These are phyloP conservation scores for Trissolcus basalis DNA, from an alignment of 1,140 invertebrate genomes.

Conservation along the genomic window DNA sequence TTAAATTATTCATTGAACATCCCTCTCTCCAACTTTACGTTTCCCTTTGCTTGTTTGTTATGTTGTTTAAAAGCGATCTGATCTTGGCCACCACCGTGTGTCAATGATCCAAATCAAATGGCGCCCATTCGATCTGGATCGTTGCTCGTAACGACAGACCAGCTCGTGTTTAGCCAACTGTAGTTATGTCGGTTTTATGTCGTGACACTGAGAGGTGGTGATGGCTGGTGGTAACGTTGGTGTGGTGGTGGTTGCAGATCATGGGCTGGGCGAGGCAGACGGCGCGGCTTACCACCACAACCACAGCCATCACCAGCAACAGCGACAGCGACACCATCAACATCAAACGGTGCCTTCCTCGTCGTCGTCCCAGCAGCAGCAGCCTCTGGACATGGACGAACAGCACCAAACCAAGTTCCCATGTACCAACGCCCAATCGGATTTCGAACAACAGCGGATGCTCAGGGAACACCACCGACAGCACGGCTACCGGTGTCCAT, in stretches of 20 bases:
- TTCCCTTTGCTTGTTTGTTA: constrained; percentile 45
- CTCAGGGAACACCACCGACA: constrained; percentile 66
- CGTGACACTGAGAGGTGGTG: constrained; percentile 59
- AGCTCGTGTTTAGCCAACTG: constrained; percentile 39
- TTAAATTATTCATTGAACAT: constrained; percentile 6
- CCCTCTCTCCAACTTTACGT: constrained; percentile 4
- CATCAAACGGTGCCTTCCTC: constrained; percentile 53
- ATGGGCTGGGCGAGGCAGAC: constrained; percentile 71
- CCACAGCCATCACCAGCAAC: constrained; percentile 74
- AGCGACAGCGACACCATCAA: constrained; percentile 71
- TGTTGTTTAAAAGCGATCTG: constrained; percentile 39
- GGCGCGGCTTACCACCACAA: constrained; percentile 74
- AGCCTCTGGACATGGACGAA: constrained; percentile 46
- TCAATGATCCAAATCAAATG: constrained; percentile 36
- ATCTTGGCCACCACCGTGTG: constrained; percentile 30
- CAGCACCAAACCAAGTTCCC: constrained; percentile 62
- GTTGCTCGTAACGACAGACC: constrained; percentile 39
- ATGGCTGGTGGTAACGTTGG: constrained; percentile 75
- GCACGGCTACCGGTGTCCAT: constrained; percentile 79
- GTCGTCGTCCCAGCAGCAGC: constrained; percentile 25
- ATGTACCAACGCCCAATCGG: constrained; percentile 50
- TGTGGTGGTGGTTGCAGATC: constrained; percentile 77
- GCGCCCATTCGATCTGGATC: constrained; percentile 31
- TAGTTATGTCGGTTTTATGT: constrained; percentile 49
- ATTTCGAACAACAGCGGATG: constrained; percentile 69